Evolutionary conservation across 2,797 vertebrate genomes (phyloP), one percentile per base, ranked within the genome.

Genomic region (Lagorchestes hirsutus): DNA sequence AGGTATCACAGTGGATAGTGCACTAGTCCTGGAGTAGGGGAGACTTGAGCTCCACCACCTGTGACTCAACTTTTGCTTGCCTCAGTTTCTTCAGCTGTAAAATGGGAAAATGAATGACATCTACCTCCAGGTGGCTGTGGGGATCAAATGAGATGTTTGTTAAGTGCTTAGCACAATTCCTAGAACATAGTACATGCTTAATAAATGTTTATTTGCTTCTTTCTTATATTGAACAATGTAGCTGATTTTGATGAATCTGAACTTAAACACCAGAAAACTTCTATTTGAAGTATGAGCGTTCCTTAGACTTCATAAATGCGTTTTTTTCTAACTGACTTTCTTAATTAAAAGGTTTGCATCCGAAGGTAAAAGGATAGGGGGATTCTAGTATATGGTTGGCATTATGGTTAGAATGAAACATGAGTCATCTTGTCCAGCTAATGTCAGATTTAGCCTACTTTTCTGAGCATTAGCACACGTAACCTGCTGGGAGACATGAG

Each of bases 251-350:
- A n/a, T 34, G 14, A 67, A 95, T 56, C 56, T 93, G 92, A 96
- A 90, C 96, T 93, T 93, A 93, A 96, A 92, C 55, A 59, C 40
- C 90, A 40, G 31, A 87, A 92, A 92, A 87, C n/a, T 93, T 92
- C 90, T 46, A 95, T 59, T 96, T 58, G 91, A 96, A 90, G 90
- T 67, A 91, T 91, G 91, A 97, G 95, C 91, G 40, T 87, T 93
- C 34, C 56, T 94, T 62, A 95, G 40, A 6, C 28, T 93, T 94
- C 62, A 93, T 50, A 96, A 90, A 62, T 90, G 52, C 54, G n/a
- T n/a, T 94, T 94, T 95, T 34, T 95, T 6, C 67, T 67, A 67
- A n/a, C 16, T 46, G 67, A 46, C 18, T 82, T 82, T 82, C 40
- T 82, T 46, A 46, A 46, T 46, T 82, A 24, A 82, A 82, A 82